Base-by-base conservation (phyloP, 2,113 vertebrate species). In the Beaufortia kweichowensis region DNA sequence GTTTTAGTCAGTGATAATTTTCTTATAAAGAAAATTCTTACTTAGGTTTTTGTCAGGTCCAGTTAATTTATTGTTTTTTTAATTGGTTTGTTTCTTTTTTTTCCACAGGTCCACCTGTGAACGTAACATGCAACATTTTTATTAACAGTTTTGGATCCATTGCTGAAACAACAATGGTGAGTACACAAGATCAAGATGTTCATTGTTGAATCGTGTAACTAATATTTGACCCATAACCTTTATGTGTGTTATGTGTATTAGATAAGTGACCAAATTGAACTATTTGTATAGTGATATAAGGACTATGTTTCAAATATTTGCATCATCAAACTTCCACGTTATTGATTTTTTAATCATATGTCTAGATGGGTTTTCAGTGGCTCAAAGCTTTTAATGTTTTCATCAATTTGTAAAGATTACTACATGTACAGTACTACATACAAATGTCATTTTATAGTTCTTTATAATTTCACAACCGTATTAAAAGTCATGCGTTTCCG, bases 61-160 rank as follows among this genome's bases (percentile, higher is more conserved):
- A 66, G 31, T 72, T 69, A 28, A 85, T 75, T 79, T 39, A 11
- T 79, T 81, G 28, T 72, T 65, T 19, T n/a, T n/a, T 81, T 48
- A 64, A 56, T 75, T 29, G 39, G n/a, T 4, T 57, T 17, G 67
- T 6, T 68, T 61, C n/a, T 33, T 53, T 19, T 87, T 84, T 86
- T 61, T 73, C 77, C 86, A 56, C 93, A 99, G 96, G 97, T 84
- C 96, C 96, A 1, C 91, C 97, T 19, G 97, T 99, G 83, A 99
- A 98, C 0, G 97, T 98, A 82, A 98, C 94, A 90, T 98, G 97
- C 94, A 98, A 98, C 91, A 98, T 98, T 91, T 98, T 98, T 90
- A 99, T 99, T 93, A 99, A 99, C 95, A 99, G 97, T 84, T 99
- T 99, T 63, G 97, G 96, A n/a, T 99, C 97, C 63, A 99, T 99